phyloP scores from a whole-genome alignment of 2,113 vertebrate species.

The Dryoscopus gambensis region DNA sequence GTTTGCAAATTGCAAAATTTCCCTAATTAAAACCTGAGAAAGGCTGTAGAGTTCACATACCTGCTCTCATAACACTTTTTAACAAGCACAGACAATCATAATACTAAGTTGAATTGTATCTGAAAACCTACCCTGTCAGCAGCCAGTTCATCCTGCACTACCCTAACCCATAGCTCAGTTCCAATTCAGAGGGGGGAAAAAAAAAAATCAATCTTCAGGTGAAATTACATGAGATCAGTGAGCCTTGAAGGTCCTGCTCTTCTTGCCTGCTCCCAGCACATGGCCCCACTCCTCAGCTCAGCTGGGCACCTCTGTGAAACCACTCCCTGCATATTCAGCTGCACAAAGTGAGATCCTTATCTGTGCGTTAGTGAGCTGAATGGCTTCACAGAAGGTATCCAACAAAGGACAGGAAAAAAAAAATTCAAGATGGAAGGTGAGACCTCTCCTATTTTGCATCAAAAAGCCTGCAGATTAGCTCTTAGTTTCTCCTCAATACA shows the following conservation, averaged over 20 bases:
- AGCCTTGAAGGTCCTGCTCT: slow-evolving; percentile 20
- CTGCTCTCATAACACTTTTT: background rate
- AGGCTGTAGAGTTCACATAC: background rate
- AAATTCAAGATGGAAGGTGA: background rate
- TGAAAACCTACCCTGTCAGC: background rate
- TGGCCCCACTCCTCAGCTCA: background rate
- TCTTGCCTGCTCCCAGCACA: background rate
- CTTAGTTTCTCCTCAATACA: background rate
- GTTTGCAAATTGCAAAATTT: background rate
- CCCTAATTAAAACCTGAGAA: background rate
- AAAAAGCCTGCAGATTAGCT: background rate
- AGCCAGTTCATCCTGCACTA: background rate
- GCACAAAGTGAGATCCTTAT: background rate
- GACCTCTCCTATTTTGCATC: background rate
- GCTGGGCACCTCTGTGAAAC: background rate
- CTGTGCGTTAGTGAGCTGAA: background rate
- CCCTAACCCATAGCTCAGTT: background rate
- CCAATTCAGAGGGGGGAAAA: background rate
- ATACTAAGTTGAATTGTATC: background rate
- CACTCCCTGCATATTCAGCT: background rate
- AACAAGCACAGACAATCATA: background rate
- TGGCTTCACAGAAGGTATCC: background rate
- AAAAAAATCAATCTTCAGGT: background rate
- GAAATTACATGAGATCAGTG: slow-evolving; percentile 5
- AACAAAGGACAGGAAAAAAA: background rate